Evolutionary conservation across 2,888 invertebrate genomes (phyloP), one percentile per base, ranked within the genome.

Genomic region (Taphrorychus bicolor): DNA sequence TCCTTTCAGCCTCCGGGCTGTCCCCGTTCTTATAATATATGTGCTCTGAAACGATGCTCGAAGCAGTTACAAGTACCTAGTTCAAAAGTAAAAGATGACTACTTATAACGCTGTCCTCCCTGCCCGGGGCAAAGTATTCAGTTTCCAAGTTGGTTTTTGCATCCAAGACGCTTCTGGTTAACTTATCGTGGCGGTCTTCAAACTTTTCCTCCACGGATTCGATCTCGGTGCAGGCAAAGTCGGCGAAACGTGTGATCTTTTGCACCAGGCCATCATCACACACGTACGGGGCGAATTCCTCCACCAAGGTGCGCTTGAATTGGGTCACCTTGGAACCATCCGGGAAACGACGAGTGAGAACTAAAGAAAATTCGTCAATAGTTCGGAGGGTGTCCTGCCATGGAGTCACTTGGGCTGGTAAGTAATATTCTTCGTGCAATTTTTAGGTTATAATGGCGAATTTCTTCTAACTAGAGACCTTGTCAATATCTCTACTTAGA

Each of bases 231-330:
- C 88, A 85, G 0, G 87, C 85, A 60, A 89, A 88, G 76, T 91
- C 89, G 0, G 84, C 82, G 72, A 84, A 91, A 66, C 85, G 81
- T 19, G 85, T 86, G 11, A 91, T 83, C 70, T 88, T 84, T 71
- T 88, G 86, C 0, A 90, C 83, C 40, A 93, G 82, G 0, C 95
- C 95, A 78, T 93, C 91, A 0, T 82, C 83, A 75, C 91, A 87
- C 0, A 88, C 85, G 75, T 94, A 95, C 0, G 91, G 90, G 0
- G 94, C 88, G 80, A 88, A 95, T 71, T 91, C 87, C 79, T 95
- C 92, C 5, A 93, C 83, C 41, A 91, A 83, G 0, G 90, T 87
- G 73, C 90, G 88, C 79, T 92, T 93, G 78, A 90, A 96, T 71
- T 87, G 84, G 1, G 89, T 83, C 2, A 82, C 84, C 78, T 89